Percentiles rank a stretch among this genome's conserved stretches.
These are phyloP conservation scores for Gallinago nigripennis DNA, from an alignment of 2,797 vertebrate genomes.

Conservation along the genomic window DNA sequence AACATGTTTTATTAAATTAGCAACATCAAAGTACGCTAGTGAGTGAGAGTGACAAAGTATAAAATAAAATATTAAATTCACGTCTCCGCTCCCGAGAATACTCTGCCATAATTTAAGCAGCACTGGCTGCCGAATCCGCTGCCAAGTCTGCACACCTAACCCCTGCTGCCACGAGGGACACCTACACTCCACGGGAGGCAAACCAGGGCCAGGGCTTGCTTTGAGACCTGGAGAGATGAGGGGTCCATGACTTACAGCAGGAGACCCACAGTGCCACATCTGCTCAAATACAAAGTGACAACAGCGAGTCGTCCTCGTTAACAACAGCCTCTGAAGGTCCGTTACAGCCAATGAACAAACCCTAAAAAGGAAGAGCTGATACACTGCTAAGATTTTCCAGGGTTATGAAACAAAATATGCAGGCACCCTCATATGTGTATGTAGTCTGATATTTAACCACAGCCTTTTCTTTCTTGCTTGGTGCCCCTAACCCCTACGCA, in stretches of 20 bases:
- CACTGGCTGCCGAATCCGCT: neutral
- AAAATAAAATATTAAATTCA: neutral
- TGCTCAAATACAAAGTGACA: neutral
- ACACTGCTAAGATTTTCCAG: neutral
- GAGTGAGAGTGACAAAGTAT: neutral
- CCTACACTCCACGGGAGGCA: neutral
- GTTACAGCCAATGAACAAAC: neutral
- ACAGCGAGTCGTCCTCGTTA: neutral
- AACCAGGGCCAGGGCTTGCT: neutral
- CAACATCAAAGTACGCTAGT: neutral
- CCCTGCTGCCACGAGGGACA: neutral
- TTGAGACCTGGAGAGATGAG: neutral
- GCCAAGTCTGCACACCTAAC: neutral
- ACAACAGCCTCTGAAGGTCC: neutral
- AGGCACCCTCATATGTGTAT: neutral
- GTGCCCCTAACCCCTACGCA: neutral
- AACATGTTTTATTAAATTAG: neutral
- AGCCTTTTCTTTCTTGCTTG: neutral
- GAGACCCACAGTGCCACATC: neutral
- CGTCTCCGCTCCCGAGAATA: neutral
- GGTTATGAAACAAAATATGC: neutral
- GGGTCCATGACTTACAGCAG: neutral
- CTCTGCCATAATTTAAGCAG: neutral
- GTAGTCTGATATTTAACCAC: neutral
- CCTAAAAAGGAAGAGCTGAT: neutral